A percentile compares a stretch with the other conserved stretches of the same genome.
Evolutionary conservation across 2,113 vertebrate genomes (phyloP).

Genomic region (Burhinus oedicnemus): DNA sequence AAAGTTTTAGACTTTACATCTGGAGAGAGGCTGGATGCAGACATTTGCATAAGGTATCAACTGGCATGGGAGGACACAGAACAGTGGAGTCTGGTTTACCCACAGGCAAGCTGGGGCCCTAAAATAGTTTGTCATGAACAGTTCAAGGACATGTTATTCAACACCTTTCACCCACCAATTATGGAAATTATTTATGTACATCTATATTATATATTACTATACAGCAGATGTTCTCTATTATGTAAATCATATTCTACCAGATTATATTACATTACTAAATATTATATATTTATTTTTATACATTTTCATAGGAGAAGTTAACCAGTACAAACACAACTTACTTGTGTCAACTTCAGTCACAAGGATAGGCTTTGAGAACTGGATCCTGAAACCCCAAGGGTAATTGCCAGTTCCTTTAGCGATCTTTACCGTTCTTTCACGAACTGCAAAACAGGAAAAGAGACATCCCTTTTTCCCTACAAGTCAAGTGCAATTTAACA

Average conservation of each 20-base stretch:
- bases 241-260: not conserved
- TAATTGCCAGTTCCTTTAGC: conserved; percentile 87
- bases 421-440: conserved; percentile 87
- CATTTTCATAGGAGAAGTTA: not conserved
- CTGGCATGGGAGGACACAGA: not conserved
- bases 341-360: conserved; percentile 94
- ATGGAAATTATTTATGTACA: not conserved
- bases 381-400: conserved; percentile 92
- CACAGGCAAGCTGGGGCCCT: not conserved
- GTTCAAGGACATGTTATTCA: not conserved
- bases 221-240: not conserved
- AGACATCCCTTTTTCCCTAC: not conserved
- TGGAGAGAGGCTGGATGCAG: not conserved
- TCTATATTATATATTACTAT: not conserved
- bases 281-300: not conserved
- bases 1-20: not conserved
- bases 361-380: conserved; percentile 91
- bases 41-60: not conserved
- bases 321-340: conserved; percentile 70
- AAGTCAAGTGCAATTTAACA: not conserved
- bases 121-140: not conserved
- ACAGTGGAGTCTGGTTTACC: not conserved
- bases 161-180: not conserved
- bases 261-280: not conserved
- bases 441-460: conserved; percentile 76